phyloP scores from a whole-genome alignment of 1,140 invertebrate species.

The Diorhabda carinulata region DNA sequence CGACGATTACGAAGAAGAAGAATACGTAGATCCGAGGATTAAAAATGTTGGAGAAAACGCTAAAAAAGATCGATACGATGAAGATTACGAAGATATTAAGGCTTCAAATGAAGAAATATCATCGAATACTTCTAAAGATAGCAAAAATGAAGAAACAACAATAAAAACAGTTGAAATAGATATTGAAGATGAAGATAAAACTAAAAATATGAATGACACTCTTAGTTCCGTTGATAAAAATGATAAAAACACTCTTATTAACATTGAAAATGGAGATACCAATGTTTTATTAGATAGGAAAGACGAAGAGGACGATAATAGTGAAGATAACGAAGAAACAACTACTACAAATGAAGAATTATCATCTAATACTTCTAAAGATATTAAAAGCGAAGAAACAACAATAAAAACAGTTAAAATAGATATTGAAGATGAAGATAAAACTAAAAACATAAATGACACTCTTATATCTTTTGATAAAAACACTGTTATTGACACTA shows the following conservation, averaged over 20 bases:
- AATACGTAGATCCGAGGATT: not conserved
- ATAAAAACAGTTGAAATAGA: not conserved
- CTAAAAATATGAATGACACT: conserved; percentile 7
- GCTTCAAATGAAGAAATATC: no score
- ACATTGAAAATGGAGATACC: not conserved
- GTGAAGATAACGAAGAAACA: conserved; percentile 10
- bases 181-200: conserved; percentile 13
- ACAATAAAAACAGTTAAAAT: not conserved
- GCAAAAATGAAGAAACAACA: not conserved
- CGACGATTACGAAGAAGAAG: conserved; percentile 6
- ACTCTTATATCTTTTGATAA: not conserved
- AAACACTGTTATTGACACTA: not conserved
- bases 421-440: conserved; percentile 10
- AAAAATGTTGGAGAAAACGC: no score
- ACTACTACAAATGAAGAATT: not conserved
- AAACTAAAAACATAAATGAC: conserved; percentile 9
- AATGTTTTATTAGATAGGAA: not conserved
- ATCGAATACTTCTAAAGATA: not conserved
- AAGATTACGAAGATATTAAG: conserved; percentile 9
- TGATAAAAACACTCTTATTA: not conserved
- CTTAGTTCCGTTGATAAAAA: not conserved
- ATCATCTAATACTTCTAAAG: no score
- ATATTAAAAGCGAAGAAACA: conserved; percentile 6
- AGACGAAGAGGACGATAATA: not conserved
- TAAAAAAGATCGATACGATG: not conserved